Evolutionary conservation across 2,888 invertebrate species (phyloP), one percentile per base, ranked within the genome.

Genomic region (Caenorhabditis auriculariae): DNA sequence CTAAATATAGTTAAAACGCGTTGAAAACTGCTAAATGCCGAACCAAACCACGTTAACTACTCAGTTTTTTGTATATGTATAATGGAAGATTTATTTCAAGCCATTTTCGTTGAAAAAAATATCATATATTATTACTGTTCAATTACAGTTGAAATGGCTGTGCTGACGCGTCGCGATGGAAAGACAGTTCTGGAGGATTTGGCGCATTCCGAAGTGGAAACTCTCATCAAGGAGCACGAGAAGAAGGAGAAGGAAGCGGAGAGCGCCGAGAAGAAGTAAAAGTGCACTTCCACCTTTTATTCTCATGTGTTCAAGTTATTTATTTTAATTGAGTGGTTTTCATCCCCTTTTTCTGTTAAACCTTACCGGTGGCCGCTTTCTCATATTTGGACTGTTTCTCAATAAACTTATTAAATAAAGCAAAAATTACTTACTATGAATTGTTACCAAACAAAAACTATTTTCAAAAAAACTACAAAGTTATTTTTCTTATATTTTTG

Each of bases 161-260:
- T 82, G 32, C 69, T 85, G 73, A 82, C 81, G 3, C 76, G 84
- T 39, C 80, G 82, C 53, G 81, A 83, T 47, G 83, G 81, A 28
- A 79, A 82, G 64, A 84, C 85, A 3, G 77, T 81, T 57, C 82
- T 85, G 35, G 77, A 76, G 38, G 82, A 84, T 56, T 70, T 85
- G 59, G 67, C 76, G 9, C 73, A 77, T 24, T 67, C 63, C 3
- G 82, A 83, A 53, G 81, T 84, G 43, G 58, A 52, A 21, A 70
- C 65, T 17, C 68, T 84, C 47, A 84, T 85, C 60, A 83, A 83
- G 61, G 82, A 82, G 50, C 82, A 83, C 59, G 84, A 84, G 58
- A 84, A 82, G 50, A 83, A 82, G 37, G 84, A 85, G 69, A 83
- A 83, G 28, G 84, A 84, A 58, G 74, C 75, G 3, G 84, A 83